Evolutionary conservation across 2,113 vertebrate species (phyloP).

Genomic region (Crotalus viridis): DNA sequence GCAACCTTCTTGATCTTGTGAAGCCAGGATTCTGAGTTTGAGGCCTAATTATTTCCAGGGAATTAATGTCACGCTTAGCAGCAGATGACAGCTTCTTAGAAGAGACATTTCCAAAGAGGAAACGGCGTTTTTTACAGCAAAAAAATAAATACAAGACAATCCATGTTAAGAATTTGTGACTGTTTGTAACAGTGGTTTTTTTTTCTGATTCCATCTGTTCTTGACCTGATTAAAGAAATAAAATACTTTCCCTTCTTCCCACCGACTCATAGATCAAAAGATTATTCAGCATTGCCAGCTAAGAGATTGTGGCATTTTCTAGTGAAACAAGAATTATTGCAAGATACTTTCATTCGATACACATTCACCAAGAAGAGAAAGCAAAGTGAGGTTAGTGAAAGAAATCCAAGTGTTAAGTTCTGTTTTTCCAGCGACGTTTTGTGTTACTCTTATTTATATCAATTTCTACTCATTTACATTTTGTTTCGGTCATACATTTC

Average conservation of each 20-base stretch:
- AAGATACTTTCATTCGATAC: constrained; percentile 93
- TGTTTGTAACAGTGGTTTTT: not conserved
- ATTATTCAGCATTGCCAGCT: constrained; percentile 88
- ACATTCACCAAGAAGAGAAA: constrained; percentile 98
- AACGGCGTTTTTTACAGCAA: not conserved
- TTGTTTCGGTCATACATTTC: constrained; percentile 3
- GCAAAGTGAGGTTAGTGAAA: constrained; percentile 89
- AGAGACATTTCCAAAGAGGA: not conserved
- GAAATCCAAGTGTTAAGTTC: not conserved
- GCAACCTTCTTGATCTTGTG: not conserved
- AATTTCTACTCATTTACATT: constrained; percentile 6
- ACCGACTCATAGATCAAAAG: constrained; percentile 79
- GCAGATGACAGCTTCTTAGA: not conserved
- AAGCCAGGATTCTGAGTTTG: not conserved
- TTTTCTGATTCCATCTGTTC: not conserved
- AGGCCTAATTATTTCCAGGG: not conserved
- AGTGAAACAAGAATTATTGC: constrained; percentile 94
- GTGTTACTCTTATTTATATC: constrained; percentile 3
- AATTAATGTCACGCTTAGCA: not conserved
- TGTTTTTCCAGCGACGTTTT: constrained; percentile 20
- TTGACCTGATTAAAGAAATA: not conserved
- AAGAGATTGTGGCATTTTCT: constrained; percentile 95
- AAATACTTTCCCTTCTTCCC: not conserved
- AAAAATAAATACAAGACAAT: not conserved
- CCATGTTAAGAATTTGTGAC: not conserved